Base-by-base conservation (phyloP, 2,888 invertebrate species). In the Masnerella sp. region DNA sequence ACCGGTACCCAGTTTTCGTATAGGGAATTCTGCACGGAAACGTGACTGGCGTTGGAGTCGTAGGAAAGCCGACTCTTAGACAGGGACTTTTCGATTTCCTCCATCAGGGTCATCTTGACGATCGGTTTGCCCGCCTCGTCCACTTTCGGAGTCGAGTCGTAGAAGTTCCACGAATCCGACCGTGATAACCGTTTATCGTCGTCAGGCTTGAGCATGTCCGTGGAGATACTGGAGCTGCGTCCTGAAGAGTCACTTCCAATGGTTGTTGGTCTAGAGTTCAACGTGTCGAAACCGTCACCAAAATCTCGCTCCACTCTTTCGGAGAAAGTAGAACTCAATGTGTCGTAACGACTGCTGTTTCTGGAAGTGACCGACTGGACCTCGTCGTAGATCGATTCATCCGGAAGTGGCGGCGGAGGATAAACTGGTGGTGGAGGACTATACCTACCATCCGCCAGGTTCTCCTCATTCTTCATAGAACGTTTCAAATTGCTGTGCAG, bases 351-450 rank as follows among this genome's bases (percentile, higher is more conserved):
- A 78, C 81, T 84, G 65, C 85, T 85, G 14, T 82, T 79, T 1
- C 86, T 85, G 25, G 88, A 88, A 1, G 85, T 84, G 5, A 87
- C 79, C 1, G 88, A 88, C 54, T 88, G 88, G 22, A 90, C 87
- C 71, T 90, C 89, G 81, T 91, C 90, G 79, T 91, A 91, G 68
- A 90, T 87, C 25, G 88, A 88, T 80, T 90, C 90, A 76, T 90
- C 89, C 22, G 90, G 89, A 79, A 89, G 85, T 42, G 90, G 90
- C n/a, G 91, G 91, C 52, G 91, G 91, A 38, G 91, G 91, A 80
- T 90, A 90, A 20, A 87, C 81, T n/a, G 91, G 90, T 11, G 91
- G 91, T 32, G 90, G 90, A 58, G 89, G 87, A 78, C 88, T 88
- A 64, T 82, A 81, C 58, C 82, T 77, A 25, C 52, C 59, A 7